Percentiles rank a stretch among this genome's conserved stretches.
Conservation (phyloP, 2,113 vertebrate genomes). For the Heterotis niloticus region DNA sequence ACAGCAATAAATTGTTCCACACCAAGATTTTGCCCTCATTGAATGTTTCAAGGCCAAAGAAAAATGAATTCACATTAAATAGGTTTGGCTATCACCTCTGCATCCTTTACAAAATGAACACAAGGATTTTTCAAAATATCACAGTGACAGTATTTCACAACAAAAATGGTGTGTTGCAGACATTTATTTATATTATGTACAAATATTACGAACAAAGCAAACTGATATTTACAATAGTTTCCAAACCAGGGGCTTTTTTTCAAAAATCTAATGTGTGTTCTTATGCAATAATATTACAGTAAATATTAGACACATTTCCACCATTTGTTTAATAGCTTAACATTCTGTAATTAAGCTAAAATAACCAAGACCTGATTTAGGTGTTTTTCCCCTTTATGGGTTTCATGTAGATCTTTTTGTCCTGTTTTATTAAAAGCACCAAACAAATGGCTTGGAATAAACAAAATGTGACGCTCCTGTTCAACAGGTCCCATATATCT, state of each 20-base stretch:
- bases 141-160: neutral
- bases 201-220: neutral
- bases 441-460: neutral
- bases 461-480: no score
- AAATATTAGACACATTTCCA: neutral
- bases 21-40: neutral
- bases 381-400: neutral
- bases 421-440: conserved; percentile 3
- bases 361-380: neutral
- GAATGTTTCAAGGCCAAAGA: neutral
- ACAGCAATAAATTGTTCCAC: neutral
- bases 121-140: no score
- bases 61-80: no score
- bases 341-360: neutral
- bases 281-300: neutral
- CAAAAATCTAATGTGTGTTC: neutral
- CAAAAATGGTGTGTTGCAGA: neutral
- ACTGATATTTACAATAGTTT: conserved; percentile 21
- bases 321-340: neutral
- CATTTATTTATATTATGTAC: conserved; percentile 26
- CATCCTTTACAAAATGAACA: no score
- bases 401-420: no score
- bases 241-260: neutral
- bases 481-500: neutral
- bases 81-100: no score